Percentiles rank a stretch among this genome's conserved stretches.
These are phyloP conservation scores for Macaca fascicularis DNA, from an alignment of 2,113 vertebrate species.

Conservation along the genomic window DNA sequence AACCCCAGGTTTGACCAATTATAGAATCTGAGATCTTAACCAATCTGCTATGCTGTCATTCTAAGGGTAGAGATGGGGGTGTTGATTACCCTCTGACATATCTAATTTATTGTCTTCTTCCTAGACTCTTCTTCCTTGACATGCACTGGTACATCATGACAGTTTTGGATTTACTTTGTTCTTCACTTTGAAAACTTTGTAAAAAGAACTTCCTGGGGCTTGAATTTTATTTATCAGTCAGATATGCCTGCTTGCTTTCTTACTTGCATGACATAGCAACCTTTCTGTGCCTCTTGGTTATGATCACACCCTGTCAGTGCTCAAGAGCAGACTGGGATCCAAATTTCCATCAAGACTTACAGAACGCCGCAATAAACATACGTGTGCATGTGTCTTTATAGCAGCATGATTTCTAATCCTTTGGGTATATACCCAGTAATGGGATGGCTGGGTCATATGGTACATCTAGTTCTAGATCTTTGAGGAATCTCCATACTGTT, in stretches of 20 bases:
- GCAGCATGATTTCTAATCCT: no score
- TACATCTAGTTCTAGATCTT: no score
- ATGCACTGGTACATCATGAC: neutral
- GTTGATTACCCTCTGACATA: neutral
- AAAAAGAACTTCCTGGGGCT: neutral
- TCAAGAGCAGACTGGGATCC: neutral
- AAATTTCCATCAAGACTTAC: neutral
- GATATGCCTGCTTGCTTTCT: neutral
- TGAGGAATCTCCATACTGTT: no score
- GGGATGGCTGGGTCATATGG: no score
- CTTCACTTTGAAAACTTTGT: neutral
- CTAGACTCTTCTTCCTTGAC: neutral
- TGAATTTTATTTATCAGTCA: neutral
- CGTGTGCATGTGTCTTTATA: no score
- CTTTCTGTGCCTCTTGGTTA: neutral
- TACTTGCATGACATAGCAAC: neutral
- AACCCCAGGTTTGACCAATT: neutral
- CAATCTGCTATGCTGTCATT: neutral
- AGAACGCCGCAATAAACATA: neutral
- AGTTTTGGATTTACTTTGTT: neutral
- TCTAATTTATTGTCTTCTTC: neutral
- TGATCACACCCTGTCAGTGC: neutral
- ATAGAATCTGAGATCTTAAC: neutral
- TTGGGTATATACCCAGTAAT: no score
- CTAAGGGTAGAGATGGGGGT: neutral